Evolutionary conservation across 2,797 vertebrate genomes (phyloP).

Genomic region (Enteromius argenteus): DNA sequence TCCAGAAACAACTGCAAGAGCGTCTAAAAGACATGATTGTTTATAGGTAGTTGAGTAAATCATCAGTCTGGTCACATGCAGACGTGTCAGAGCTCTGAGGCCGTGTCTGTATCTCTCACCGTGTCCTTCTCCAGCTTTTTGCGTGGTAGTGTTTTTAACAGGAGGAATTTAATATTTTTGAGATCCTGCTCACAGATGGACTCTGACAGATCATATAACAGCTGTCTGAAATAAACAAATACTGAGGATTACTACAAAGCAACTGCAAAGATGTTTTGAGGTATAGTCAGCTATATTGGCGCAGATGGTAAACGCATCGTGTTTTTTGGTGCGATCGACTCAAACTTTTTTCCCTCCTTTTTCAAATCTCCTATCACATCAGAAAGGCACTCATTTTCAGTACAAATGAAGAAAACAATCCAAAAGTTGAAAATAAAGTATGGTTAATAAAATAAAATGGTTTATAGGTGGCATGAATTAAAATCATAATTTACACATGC

Average conservation of each 20-base stretch:
- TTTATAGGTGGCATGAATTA: too few relatives aligned
- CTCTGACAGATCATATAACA: conserved; percentile 86
- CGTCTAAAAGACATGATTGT: conserved; percentile 74
- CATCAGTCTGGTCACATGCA: background rate
- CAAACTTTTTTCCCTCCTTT: too few relatives aligned
- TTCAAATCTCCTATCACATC: too few relatives aligned
- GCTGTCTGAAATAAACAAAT: conserved; percentile 73
- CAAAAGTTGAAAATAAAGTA: too few relatives aligned
- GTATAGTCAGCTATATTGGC: too few relatives aligned
- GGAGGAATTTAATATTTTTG: conserved; percentile 75
- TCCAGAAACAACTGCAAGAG: conserved; percentile 79
- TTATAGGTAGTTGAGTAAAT: background rate
- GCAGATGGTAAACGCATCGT: too few relatives aligned
- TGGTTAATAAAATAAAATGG: too few relatives aligned
- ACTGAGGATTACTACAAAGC: background rate
- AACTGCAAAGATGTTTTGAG: background rate
- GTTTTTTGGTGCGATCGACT: too few relatives aligned
- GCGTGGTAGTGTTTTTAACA: conserved; percentile 60
- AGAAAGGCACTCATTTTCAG: too few relatives aligned
- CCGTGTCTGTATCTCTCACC: conserved; percentile 70
- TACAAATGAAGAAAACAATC: too few relatives aligned
- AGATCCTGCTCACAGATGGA: conserved; percentile 70
- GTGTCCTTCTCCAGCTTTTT: conserved; percentile 61
- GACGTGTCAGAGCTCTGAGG: background rate
- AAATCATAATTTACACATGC: too few relatives aligned